A percentile compares a stretch with the other conserved stretches of the same genome.
phyloP scores from a whole-genome alignment of 2,888 invertebrate species.

The Perdita meconis region DNA sequence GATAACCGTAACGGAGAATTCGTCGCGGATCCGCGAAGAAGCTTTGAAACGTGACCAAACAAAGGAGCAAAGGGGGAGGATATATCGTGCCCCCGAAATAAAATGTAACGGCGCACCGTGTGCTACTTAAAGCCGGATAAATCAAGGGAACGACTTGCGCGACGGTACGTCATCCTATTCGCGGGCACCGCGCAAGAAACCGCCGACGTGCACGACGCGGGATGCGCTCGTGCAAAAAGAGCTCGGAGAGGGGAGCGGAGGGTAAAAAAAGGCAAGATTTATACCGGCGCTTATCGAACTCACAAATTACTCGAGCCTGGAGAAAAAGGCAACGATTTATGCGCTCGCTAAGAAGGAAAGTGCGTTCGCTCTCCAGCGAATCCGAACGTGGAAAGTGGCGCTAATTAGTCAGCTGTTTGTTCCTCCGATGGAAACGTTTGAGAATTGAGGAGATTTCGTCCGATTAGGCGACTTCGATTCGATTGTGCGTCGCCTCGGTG shows the following conservation, averaged over 20 bases:
- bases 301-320: conserved; percentile 33
- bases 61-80: background rate
- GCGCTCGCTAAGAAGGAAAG: conserved; percentile 50
- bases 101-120: conserved; percentile 41
- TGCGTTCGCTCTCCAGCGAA: conserved; percentile 41
- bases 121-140: conserved; percentile 58
- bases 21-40: conserved; percentile 4
- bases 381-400: conserved; percentile 39
- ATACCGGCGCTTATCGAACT: conserved; percentile 45
- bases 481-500: background rate
- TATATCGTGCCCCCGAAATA: conserved; percentile 26
- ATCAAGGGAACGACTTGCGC: conserved; percentile 52
- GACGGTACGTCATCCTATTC: conserved; percentile 48
- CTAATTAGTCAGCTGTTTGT: conserved; percentile 35
- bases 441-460: conserved; percentile 22
- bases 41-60: background rate
- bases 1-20: background rate
- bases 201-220: background rate
- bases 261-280: conserved; percentile 8
- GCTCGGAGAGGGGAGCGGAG: background rate
- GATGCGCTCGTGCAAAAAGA: conserved; percentile 1
- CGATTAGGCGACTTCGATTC: background rate
- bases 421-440: conserved; percentile 29
- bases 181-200: conserved; percentile 17
- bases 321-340: conserved; percentile 46